These are phyloP conservation scores for rat (Rattus norvegicus) DNA, from an alignment of 2,113 vertebrate genomes.

Conservation along the genomic window GRCr8 NC_086024.1:90598001-90598500, in stretches of 20 bases:
- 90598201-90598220: not conserved
- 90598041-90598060: not conserved
- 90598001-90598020: not conserved
- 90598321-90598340: not conserved
- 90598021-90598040: not conserved
- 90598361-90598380: not conserved
- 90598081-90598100: not conserved
- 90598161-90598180: not conserved
- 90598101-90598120: not conserved
- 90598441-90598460: not conserved
- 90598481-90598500: not conserved
- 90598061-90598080: not conserved
- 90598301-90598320: not conserved
- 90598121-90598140: not conserved
- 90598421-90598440: not conserved
- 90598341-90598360: not conserved
- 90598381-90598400: not conserved
- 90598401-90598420: not conserved
- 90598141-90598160: not conserved
- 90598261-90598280: not conserved
- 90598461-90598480: conserved; percentile 37
- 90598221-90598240: not conserved
- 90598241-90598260: not conserved
- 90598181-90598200: not conserved
- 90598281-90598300: not conserved